These are phyloP conservation scores for Mobula hypostoma DNA, from an alignment of 2,113 vertebrate species.

Conservation along the genomic window DNA sequence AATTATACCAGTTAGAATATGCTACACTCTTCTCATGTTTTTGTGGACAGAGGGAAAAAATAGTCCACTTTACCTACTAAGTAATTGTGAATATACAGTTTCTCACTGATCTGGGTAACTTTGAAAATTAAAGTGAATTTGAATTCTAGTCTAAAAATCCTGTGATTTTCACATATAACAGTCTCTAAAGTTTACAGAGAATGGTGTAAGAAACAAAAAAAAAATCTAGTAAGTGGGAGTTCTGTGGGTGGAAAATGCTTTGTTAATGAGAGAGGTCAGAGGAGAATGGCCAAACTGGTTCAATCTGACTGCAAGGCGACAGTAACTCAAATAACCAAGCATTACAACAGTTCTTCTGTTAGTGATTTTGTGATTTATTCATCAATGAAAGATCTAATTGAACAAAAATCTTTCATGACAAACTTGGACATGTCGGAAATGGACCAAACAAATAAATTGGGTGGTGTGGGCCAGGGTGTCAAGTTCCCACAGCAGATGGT, in stretches of 20 bases:
- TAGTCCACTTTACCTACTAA: background rate
- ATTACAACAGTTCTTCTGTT: background rate
- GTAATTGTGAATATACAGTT: background rate
- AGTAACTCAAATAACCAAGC: too few species aligned
- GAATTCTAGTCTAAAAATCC: background rate
- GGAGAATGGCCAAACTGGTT: too few species aligned
- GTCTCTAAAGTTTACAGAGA: too few species aligned
- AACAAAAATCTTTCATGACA: background rate
- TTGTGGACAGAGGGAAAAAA: background rate
- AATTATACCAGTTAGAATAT: background rate
- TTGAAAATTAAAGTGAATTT: background rate
- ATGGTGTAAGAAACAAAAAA: too few species aligned
- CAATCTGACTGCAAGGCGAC: background rate
- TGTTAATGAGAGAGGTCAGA: too few species aligned
- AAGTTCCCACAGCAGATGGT: too few species aligned
- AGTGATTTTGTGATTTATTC: background rate
- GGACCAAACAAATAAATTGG: too few species aligned
- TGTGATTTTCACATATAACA: background rate
- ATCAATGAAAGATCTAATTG: background rate
- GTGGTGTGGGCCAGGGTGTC: too few species aligned
- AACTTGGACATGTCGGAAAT: too few species aligned
- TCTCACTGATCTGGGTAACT: background rate
- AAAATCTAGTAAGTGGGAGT: background rate
- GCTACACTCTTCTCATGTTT: background rate
- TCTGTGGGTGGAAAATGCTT: too few species aligned